Evolutionary conservation across 2,888 invertebrate species (phyloP).

Genomic region (Idaea biselata): DNA sequence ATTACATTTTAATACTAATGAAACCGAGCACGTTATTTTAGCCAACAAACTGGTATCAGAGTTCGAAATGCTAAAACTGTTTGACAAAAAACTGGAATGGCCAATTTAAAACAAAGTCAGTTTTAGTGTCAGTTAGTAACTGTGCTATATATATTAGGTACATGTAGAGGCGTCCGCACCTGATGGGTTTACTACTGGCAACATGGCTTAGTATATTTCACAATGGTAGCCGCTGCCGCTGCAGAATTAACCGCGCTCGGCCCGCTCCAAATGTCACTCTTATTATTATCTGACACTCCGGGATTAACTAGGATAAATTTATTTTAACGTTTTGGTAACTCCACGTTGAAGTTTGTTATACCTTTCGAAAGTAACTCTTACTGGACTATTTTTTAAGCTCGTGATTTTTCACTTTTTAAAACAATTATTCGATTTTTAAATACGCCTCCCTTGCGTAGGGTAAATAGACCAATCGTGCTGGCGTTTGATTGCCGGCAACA

Average conservation of each 20-base stretch:
- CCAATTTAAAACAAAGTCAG: constrained; percentile 34
- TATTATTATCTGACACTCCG: constrained; percentile 77
- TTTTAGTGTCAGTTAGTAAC: constrained; percentile 37
- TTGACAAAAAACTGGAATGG: constrained; percentile 25
- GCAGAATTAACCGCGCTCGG: constrained; percentile 73
- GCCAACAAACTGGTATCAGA: constrained; percentile 13
- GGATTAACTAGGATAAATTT: constrained; percentile 78
- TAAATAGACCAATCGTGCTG: constrained; percentile 56
- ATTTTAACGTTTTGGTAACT: constrained; percentile 74
- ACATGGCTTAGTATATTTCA: constrained; percentile 74
- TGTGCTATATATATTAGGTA: constrained; percentile 51
- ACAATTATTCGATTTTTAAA: constrained; percentile 49
- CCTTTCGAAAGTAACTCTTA: constrained; percentile 55
- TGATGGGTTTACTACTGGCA: constrained; percentile 74
- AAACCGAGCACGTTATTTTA: constrained; percentile 7
- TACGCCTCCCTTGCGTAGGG: constrained; percentile 43
- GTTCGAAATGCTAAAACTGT: constrained; percentile 24
- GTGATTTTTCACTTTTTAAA: constrained; percentile 38
- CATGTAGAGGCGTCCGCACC: constrained; percentile 52
- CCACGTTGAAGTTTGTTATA: constrained; percentile 68
- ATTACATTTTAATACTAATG: not conserved
- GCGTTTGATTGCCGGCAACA: constrained; percentile 74
- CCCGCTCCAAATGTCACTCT: constrained; percentile 77
- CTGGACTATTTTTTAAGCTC: constrained; percentile 44
- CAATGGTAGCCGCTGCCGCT: constrained; percentile 65